These are phyloP conservation scores for Myotis myotis DNA, from an alignment of 2,797 vertebrate genomes.

Conservation along the genomic window DNA sequence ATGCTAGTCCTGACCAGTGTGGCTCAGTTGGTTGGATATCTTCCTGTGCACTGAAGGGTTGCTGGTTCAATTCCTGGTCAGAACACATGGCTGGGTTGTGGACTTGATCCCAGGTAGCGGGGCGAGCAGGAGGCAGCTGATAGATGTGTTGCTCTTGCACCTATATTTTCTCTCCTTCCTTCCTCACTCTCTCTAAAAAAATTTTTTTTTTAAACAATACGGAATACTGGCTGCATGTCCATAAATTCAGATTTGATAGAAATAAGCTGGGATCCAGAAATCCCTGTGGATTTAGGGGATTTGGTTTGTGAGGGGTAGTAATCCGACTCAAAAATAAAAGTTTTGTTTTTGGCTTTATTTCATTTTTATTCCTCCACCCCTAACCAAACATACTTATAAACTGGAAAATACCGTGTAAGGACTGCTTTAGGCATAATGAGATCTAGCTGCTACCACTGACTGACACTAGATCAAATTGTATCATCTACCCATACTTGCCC, in stretches of 20 bases:
- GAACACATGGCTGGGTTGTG: neutral
- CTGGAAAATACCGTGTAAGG: neutral
- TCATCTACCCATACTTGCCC: neutral
- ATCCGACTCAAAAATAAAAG: neutral
- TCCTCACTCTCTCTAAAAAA: neutral
- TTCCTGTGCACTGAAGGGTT: neutral
- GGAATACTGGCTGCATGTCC: neutral
- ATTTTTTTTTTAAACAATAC: neutral
- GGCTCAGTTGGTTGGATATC: neutral
- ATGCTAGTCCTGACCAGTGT: neutral
- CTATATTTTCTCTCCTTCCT: no score
- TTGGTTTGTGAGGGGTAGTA: neutral
- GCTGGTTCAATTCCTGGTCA: neutral
- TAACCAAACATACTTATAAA: neutral
- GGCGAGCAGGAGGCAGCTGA: neutral
- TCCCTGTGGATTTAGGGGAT: neutral
- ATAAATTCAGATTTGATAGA: constrained; percentile 13
- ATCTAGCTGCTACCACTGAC: neutral
- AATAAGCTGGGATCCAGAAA: neutral
- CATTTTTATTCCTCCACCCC: neutral
- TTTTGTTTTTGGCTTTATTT: neutral
- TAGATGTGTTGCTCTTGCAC: neutral
- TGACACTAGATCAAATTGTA: neutral
- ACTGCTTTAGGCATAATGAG: neutral
- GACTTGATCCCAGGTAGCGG: neutral